Conservation (phyloP, 2,797 vertebrate species). For the Vireo griseus region DNA sequence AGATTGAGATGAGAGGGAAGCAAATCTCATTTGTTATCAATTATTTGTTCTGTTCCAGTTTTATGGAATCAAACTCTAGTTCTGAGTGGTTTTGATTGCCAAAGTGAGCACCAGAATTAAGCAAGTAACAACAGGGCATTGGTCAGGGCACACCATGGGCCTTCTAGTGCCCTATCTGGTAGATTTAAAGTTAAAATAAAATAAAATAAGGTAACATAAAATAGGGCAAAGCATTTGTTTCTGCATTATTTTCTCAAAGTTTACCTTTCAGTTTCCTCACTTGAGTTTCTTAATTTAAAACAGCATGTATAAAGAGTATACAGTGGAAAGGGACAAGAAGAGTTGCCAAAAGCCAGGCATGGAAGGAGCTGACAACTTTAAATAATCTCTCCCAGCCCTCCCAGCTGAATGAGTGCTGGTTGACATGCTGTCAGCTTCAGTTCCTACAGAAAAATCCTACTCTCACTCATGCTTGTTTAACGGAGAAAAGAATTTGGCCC, state of each 20-base stretch:
- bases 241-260: conserved; percentile 26
- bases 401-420: conserved; percentile 62
- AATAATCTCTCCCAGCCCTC: conserved; percentile 65
- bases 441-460: conserved; percentile 62
- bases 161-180: neutral
- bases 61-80: neutral
- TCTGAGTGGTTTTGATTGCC: neutral
- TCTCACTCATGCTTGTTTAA: conserved; percentile 54
- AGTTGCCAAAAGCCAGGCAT: conserved; percentile 65
- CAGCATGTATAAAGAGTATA: conserved; percentile 61
- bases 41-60: conserved; percentile 32
- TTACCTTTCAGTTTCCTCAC: conserved; percentile 57
- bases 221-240: conserved; percentile 19
- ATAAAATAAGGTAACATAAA: neutral
- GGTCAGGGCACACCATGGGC: neutral
- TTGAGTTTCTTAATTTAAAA: conserved; percentile 63
- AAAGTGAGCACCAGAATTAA: neutral
- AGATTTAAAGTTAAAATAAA: neutral
- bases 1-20: neutral
- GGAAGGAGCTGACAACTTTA: conserved; percentile 66
- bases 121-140: neutral
- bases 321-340: conserved; percentile 61
- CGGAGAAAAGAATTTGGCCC: conserved; percentile 59
- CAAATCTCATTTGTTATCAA: conserved; percentile 17
- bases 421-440: conserved; percentile 65